These are phyloP conservation scores for Drosophila rubida DNA, from an alignment of 2,888 invertebrate genomes.

Conservation along the genomic window DNA sequence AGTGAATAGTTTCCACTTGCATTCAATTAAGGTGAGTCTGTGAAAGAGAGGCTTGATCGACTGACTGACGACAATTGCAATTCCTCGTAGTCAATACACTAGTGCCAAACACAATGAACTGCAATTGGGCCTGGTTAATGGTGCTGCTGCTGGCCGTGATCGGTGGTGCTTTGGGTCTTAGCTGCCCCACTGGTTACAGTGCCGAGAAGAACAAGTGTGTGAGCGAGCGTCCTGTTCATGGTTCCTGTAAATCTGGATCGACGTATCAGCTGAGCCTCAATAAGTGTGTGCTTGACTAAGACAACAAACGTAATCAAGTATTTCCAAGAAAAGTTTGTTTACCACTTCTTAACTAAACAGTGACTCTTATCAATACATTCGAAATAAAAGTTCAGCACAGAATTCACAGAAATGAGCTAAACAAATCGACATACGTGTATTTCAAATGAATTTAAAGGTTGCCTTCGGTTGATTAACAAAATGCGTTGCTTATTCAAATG, in stretches of 20 bases:
- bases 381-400: not conserved
- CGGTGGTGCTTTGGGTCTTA: conserved; percentile 40
- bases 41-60: not conserved
- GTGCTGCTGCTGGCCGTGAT: conserved; percentile 46
- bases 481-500: not conserved
- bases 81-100: not conserved
- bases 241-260: conserved; percentile 74
- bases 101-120: conserved; percentile 44
- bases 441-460: not conserved
- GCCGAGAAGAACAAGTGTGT: conserved; percentile 60
- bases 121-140: conserved; percentile 58
- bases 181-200: conserved; percentile 60
- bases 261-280: conserved; percentile 63
- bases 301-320: not conserved
- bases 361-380: not conserved
- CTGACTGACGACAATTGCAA: not conserved
- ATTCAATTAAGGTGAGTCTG: conserved; percentile 39
- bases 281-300: conserved; percentile 71
- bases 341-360: not conserved
- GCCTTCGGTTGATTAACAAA: not conserved
- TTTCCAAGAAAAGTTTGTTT: not conserved
- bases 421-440: not conserved
- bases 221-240: conserved; percentile 74
- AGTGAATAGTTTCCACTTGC: conserved; percentile 44
- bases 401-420: not conserved